phyloP scores from a whole-genome alignment of 2,113 vertebrate genomes.

The Thalassoma bifasciatum region DNA sequence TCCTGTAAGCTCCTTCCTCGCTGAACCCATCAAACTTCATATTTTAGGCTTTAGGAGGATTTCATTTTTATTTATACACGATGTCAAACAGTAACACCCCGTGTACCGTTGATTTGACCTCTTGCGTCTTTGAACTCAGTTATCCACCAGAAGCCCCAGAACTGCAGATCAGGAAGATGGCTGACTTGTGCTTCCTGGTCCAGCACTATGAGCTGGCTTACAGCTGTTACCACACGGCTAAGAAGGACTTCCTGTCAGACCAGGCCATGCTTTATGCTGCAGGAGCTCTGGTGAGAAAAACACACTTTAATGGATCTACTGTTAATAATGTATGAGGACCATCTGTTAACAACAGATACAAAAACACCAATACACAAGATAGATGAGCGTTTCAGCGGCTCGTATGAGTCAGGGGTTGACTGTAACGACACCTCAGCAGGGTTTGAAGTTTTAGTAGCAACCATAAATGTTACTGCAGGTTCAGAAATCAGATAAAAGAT shows the following conservation, averaged over 20 bases:
- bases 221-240: constrained; percentile 98
- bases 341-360: neutral
- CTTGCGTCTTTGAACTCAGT: constrained; percentile 71
- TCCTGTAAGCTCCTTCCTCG: constrained; percentile 88
- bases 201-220: constrained; percentile 99
- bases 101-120: constrained; percentile 1
- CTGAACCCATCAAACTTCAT: neutral
- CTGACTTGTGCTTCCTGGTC: constrained; percentile 97
- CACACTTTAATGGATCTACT: neutral
- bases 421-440: no score
- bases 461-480: neutral
- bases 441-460: neutral
- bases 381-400: no score
- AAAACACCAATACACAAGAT: no score
- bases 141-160: constrained; percentile 98
- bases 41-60: neutral
- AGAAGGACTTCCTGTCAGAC: constrained; percentile 98
- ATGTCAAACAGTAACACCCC: neutral
- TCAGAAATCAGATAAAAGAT: neutral
- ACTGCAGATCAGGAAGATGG: constrained; percentile 98
- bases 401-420: no score
- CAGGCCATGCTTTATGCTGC: constrained; percentile 99
- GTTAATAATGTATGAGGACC: neutral
- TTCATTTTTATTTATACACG: neutral
- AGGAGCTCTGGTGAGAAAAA: constrained; percentile 90